phyloP scores from a whole-genome alignment of 2,797 vertebrate genomes.

The Molossus alvarezi region DNA sequence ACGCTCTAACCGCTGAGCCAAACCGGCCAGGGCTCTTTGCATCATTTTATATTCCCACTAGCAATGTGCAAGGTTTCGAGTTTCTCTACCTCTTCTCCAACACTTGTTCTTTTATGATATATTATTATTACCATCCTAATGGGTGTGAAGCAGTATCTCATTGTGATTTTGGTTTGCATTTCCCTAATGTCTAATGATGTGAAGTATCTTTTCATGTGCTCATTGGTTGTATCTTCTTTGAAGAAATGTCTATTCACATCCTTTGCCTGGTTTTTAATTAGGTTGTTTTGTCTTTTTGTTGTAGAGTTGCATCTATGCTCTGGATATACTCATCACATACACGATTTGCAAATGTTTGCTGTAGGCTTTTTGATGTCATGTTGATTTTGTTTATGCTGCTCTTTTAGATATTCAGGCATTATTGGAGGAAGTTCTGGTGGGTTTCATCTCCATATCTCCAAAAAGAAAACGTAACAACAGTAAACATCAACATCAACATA shows the following conservation, averaged over 20 bases:
- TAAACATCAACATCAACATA: not conserved
- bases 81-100: not conserved
- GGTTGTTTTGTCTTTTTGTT: conserved; percentile 26
- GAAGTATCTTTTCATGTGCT: not conserved
- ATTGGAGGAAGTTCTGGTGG: not conserved
- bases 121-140: not conserved
- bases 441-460: not conserved
- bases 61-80: not conserved
- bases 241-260: not conserved
- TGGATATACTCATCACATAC: not conserved
- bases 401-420: not conserved
- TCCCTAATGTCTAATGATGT: not conserved
- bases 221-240: not conserved
- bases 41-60: not conserved
- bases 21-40: not conserved
- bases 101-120: not conserved
- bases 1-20: too few species aligned
- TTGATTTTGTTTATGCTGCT: not conserved
- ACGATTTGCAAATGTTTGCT: conserved; percentile 5
- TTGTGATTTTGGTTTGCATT: not conserved
- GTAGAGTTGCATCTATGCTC: conserved; percentile 5
- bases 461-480: not conserved
- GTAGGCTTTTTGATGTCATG: not conserved
- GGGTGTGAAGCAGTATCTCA: not conserved
- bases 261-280: not conserved